These are phyloP conservation scores for Manis crassicaudata DNA, from an alignment of 2,797 vertebrate genomes.

Conservation along the genomic window DNA sequence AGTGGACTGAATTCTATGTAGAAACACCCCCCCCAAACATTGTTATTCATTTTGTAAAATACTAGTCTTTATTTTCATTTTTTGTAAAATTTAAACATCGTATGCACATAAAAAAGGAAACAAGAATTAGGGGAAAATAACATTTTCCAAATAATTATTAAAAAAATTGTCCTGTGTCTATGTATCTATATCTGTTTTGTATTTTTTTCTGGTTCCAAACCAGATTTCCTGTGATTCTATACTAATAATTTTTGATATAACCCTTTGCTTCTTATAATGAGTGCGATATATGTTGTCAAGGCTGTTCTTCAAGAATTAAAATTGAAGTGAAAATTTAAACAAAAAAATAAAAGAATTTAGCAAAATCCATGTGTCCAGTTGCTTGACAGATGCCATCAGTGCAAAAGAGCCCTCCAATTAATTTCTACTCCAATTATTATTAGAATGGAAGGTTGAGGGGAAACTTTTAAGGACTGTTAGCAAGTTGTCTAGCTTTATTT, in stretches of 20 bases:
- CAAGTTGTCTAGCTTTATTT: slow-evolving; percentile 40
- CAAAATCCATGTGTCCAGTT: slow-evolving; percentile 92
- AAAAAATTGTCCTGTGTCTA: slow-evolving; percentile 98
- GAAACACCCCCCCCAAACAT: slow-evolving; percentile 92
- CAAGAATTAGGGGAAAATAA: slow-evolving; percentile 98
- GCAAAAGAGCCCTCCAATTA: slow-evolving; percentile 57
- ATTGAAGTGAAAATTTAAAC: slow-evolving; percentile 99
- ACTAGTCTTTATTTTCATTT: slow-evolving; percentile 99
- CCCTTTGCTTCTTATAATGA: slow-evolving; percentile 99
- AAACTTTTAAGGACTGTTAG: background rate
- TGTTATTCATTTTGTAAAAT: slow-evolving; percentile 99
- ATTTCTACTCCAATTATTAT: slow-evolving; percentile 23
- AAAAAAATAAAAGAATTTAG: slow-evolving; percentile 98
- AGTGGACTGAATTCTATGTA: slow-evolving; percentile 94
- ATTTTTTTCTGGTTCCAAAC: slow-evolving; percentile 99
- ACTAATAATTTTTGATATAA: slow-evolving; percentile 99
- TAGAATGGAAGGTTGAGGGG: background rate
- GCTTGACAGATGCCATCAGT: slow-evolving; percentile 92
- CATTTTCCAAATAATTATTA: slow-evolving; percentile 99
- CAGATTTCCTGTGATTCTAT: slow-evolving; percentile 99
- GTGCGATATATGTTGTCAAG: slow-evolving; percentile 99
- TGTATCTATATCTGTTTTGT: slow-evolving; percentile 99
- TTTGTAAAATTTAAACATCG: slow-evolving; percentile 96
- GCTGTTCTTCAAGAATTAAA: slow-evolving; percentile 99
- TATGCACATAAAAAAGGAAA: slow-evolving; percentile 97